Percentiles rank a stretch among this genome's conserved stretches.
Evolutionary conservation across 2,888 invertebrate species (phyloP).

Genomic region (Drosophila maculinotata): DNA sequence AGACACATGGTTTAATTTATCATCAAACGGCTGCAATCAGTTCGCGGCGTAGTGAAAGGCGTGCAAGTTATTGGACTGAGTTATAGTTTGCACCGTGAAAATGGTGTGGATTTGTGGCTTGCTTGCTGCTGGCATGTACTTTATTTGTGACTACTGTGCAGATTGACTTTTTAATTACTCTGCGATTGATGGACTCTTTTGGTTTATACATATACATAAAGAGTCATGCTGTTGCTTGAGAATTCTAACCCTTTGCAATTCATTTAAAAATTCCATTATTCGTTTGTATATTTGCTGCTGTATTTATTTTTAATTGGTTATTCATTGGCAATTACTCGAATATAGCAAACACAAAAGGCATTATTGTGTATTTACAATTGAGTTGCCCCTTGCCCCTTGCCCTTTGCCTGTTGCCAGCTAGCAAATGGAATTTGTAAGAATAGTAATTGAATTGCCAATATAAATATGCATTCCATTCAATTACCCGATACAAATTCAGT

Average conservation of each 20-base stretch:
- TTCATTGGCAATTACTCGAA: constrained; percentile 59
- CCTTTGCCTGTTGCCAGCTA: neutral
- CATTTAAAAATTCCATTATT: constrained; percentile 59
- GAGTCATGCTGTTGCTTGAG: neutral
- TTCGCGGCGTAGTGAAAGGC: constrained; percentile 56
- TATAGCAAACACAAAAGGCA: constrained; percentile 19
- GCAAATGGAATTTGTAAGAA: constrained; percentile 35
- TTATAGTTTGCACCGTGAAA: constrained; percentile 61
- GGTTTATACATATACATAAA: neutral
- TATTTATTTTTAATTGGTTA: constrained; percentile 67
- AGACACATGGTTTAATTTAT: constrained; percentile 78
- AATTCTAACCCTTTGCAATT: neutral
- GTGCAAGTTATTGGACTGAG: constrained; percentile 70
- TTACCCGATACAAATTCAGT: constrained; percentile 3
- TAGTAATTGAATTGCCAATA: constrained; percentile 47
- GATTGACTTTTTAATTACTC: constrained; percentile 54
- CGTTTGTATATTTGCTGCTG: constrained; percentile 41
- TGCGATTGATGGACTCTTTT: constrained; percentile 25
- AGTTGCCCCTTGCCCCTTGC: neutral
- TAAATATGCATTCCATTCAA: constrained; percentile 31
- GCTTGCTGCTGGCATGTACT: constrained; percentile 12
- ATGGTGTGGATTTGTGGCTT: constrained; percentile 35
- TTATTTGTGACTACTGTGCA: constrained; percentile 19
- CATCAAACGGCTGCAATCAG: constrained; percentile 74
- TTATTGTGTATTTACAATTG: constrained; percentile 26